Percentiles rank a stretch among this genome's conserved stretches.
These are phyloP conservation scores for Dryocosmus kuriphilus DNA, from an alignment of 2,888 invertebrate species.

Conservation along the genomic window DNA sequence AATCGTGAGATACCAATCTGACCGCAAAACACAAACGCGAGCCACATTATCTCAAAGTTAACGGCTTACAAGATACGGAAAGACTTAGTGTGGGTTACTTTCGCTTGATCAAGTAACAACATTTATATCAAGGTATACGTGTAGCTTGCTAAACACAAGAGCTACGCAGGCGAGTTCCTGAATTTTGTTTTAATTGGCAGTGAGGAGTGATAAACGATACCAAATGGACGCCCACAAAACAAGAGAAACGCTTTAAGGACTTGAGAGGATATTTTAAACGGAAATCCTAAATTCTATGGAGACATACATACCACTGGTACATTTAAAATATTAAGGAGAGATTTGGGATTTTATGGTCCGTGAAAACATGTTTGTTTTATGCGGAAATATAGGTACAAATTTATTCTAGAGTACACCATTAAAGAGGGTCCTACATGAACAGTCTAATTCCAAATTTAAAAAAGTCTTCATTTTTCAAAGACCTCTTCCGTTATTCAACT, in stretches of 20 bases:
- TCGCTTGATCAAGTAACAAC: conserved; percentile 28
- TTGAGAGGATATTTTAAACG: not conserved
- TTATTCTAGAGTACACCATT: not conserved
- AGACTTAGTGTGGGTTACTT: conserved; percentile 30
- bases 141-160: conserved; percentile 11
- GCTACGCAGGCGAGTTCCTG: not conserved
- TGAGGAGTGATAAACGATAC: conserved; percentile 28
- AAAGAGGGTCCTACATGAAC: not conserved
- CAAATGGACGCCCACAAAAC: conserved; percentile 9
- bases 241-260: conserved; percentile 13
- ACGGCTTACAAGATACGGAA: conserved; percentile 18
- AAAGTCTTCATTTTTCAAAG: not conserved
- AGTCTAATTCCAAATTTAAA: not conserved
- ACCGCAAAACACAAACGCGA: conserved; percentile 36
- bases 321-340: not conserved
- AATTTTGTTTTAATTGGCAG: conserved; percentile 39
- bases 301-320: not conserved
- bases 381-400: not conserved
- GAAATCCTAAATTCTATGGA: conserved; percentile 11
- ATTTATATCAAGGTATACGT: conserved; percentile 14
- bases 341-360: not conserved
- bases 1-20: conserved; percentile 39
- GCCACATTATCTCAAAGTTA: conserved; percentile 30
- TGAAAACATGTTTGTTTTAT: conserved; percentile 2
- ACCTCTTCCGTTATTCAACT: too few relatives aligned